phyloP scores from a whole-genome alignment of 1,140 invertebrate genomes.

The Drosophila kikkawai region DNA sequence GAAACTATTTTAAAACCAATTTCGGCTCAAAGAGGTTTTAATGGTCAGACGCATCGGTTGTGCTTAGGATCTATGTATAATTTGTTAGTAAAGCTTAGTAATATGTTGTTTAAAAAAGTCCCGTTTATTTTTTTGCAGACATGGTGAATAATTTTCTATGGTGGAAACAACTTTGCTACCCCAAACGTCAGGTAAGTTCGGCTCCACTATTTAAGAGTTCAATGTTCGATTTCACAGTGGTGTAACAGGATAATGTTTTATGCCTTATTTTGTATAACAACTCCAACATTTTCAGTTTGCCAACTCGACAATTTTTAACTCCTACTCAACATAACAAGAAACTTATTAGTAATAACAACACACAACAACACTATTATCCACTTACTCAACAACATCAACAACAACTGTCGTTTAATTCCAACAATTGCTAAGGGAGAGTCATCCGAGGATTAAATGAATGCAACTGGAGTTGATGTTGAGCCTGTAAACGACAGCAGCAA shows the following conservation, averaged over 20 bases:
- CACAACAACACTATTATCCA: constrained; percentile 62
- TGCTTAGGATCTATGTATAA: too few species aligned
- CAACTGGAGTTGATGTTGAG: constrained; percentile 38
- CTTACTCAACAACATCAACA: constrained; percentile 55
- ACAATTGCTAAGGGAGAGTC: constrained; percentile 26
- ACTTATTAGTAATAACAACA: constrained; percentile 61
- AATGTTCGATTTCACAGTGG: too few species aligned
- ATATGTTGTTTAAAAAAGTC: neutral
- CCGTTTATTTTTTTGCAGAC: constrained; percentile 67
- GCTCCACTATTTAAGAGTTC: neutral
- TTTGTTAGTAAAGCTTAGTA: neutral
- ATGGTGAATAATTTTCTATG: constrained; percentile 81
- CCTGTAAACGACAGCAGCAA: constrained; percentile 35
- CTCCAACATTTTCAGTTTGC: constrained; percentile 44
- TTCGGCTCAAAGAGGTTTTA: neutral
- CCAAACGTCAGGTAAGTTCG: constrained; percentile 77
- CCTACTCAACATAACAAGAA: constrained; percentile 84
- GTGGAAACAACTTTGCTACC: constrained; percentile 80
- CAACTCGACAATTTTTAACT: constrained; percentile 68
- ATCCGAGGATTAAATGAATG: constrained; percentile 29
- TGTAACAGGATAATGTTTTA: neutral
- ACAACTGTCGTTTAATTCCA: constrained; percentile 42
- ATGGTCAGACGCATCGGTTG: neutral
- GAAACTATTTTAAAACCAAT: neutral
- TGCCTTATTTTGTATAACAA: too few species aligned